These are phyloP conservation scores for Parus major DNA, from an alignment of 2,113 vertebrate genomes.

Conservation along the genomic window DNA sequence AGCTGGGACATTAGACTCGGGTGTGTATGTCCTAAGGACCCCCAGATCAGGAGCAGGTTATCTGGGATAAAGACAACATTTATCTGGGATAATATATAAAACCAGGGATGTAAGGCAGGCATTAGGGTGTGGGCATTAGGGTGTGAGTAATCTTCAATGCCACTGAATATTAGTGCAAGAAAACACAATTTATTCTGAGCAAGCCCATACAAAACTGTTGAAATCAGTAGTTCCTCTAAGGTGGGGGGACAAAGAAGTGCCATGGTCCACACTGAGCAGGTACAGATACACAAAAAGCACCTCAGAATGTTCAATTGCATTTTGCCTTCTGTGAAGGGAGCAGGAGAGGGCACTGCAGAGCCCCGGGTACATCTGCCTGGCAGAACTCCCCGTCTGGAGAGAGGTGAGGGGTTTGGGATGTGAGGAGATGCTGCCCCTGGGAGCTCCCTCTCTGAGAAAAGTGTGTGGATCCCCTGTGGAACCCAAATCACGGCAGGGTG, in stretches of 20 bases:
- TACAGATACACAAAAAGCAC: neutral
- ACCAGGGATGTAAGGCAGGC: neutral
- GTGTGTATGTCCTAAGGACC: neutral
- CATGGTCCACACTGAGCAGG: accelerated
- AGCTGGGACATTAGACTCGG: neutral
- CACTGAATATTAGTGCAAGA: neutral
- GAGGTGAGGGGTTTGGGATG: accelerated
- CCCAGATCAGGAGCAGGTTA: neutral
- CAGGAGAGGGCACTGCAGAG: neutral
- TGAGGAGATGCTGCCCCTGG: neutral
- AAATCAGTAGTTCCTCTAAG: neutral
- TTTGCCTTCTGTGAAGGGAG: neutral
- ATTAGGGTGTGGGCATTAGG: neutral
- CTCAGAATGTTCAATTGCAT: neutral
- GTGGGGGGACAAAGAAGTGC: neutral
- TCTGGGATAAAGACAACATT: neutral
- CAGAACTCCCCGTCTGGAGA: neutral
- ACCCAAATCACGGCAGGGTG: accelerated
- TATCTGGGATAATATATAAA: neutral
- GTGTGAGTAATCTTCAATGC: neutral
- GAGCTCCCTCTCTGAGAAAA: neutral
- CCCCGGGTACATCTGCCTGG: accelerated
- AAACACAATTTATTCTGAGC: neutral
- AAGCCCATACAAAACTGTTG: neutral
- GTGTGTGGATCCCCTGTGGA: accelerated